Base-by-base conservation (phyloP, 2,797 vertebrate species). In the Discoglossus pictus region DNA sequence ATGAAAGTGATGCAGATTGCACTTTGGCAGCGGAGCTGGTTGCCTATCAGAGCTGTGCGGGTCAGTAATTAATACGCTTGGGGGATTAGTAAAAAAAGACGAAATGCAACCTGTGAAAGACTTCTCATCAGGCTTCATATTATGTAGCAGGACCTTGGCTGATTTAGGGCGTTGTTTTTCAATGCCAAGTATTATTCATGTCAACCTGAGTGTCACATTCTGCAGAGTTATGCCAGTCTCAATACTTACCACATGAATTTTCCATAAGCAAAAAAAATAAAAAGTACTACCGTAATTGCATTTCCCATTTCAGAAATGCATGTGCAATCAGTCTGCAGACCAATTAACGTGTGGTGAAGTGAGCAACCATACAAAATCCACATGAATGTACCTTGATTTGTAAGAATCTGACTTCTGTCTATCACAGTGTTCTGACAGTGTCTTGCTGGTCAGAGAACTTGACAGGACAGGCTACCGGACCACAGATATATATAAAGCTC, bases 1-100 rank as follows among this genome's bases (percentile, higher is more conserved):
- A 58, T 52, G 20, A 71, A 71, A 71, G 36, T 9, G 39, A 71
- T 59, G 44, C 53, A 65, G 25, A 44, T 65, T 53, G 52, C 36
- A 63, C 17, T 56, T 70, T 70, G 68, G 43, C 52, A 58, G 52
- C 11, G 11, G 11, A 70, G 34, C 3, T 17, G 36, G 35, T 39
- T 56, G 51, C 23, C 60, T 56, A 56, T 63, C 24, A 54, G 48
- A 63, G n/a, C 23, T 10, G 13, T 20, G 27, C 25, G 38, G 68
- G 60, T 23, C 52, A 50, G 43, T 58, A 58, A 63, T 70, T 56
- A 42, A 70, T 70, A 56, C n/a, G 11, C 43, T 58, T 48, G 36
- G 43, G 52, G 42, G 18, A 70, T 63, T 42, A 50, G 6, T 18
- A 13, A 31, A 43, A 62, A 70, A 51, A 40, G 36, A 40, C 43